Evolutionary conservation across 2,888 invertebrate genomes (phyloP).

Genomic region (Mesochorus sp.): DNA sequence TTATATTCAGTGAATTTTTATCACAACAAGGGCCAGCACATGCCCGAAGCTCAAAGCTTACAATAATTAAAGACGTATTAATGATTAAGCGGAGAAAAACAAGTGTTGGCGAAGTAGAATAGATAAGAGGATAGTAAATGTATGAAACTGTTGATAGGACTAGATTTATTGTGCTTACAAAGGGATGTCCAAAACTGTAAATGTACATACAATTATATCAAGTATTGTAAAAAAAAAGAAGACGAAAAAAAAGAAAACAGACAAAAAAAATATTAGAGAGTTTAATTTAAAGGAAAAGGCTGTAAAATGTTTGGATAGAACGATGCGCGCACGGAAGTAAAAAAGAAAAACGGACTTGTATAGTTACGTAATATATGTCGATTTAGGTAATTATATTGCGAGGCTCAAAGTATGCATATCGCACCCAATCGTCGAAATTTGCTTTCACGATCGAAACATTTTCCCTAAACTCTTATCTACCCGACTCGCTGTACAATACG

Average conservation of each 20-base stretch:
- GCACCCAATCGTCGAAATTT: constrained; percentile 54
- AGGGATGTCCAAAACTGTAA: constrained; percentile 68
- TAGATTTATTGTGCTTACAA: constrained; percentile 74
- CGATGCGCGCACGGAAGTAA: background rate
- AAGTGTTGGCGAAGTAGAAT: constrained; percentile 22
- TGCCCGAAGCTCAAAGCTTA: constrained; percentile 78
- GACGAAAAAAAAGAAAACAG: background rate
- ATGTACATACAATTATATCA: constrained; percentile 72
- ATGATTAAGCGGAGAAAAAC: constrained; percentile 46
- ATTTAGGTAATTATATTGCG: constrained; percentile 50
- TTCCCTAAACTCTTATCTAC: background rate
- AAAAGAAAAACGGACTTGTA: constrained; percentile 12
- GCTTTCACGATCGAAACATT: constrained; percentile 44
- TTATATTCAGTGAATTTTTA: constrained; percentile 25
- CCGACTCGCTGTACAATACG: constrained; percentile 36
- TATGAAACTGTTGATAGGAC: constrained; percentile 68
- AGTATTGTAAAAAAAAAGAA: constrained; percentile 65
- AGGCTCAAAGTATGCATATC: constrained; percentile 61
- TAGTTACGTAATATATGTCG: constrained; percentile 44
- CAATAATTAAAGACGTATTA: constrained; percentile 73
- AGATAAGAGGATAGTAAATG: constrained; percentile 64
- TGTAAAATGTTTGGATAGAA: constrained; percentile 60
- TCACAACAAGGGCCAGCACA: constrained; percentile 62
- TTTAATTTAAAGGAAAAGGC: constrained; percentile 70
- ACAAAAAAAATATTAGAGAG: constrained; percentile 69